phyloP scores from a whole-genome alignment of 1,140 invertebrate genomes.

The Trissolcus basalis region DNA sequence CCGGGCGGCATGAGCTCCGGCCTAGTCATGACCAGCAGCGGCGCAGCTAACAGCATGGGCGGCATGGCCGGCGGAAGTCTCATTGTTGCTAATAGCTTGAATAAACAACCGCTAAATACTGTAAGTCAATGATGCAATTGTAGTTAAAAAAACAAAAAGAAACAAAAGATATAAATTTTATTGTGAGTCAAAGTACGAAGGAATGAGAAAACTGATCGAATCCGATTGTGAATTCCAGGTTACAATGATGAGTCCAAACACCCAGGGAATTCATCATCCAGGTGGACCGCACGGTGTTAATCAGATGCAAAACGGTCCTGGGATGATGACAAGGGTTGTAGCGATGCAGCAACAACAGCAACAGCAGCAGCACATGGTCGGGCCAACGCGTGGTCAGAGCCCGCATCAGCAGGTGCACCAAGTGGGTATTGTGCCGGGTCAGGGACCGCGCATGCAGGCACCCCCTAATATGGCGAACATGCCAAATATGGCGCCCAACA shows the following conservation, averaged over 20 bases:
- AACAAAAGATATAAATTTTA: no score
- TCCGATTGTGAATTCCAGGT: constrained; percentile 54
- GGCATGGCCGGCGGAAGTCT: constrained; percentile 80
- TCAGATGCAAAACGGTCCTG: constrained; percentile 83
- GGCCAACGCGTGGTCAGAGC: constrained; percentile 70
- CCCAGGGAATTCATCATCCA: constrained; percentile 73
- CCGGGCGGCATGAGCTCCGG: constrained; percentile 79
- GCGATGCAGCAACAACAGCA: constrained; percentile 75
- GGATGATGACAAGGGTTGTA: constrained; percentile 78
- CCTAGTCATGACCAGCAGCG: constrained; percentile 76
- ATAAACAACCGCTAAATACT: constrained; percentile 80
- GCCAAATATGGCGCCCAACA: constrained; percentile 72
- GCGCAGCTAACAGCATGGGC: constrained; percentile 73
- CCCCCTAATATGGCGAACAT: constrained; percentile 73
- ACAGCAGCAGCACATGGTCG: constrained; percentile 75
- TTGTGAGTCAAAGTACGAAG: no score
- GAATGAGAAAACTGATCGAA: neutral
- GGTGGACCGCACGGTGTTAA: constrained; percentile 68
- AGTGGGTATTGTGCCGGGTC: constrained; percentile 70
- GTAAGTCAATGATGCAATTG: no score
- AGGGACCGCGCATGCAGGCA: constrained; percentile 78
- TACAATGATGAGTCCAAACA: constrained; percentile 73
- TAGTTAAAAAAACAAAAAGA: no score
- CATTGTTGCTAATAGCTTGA: constrained; percentile 81
- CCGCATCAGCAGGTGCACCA: constrained; percentile 73